These are phyloP conservation scores for Lepidurus arcticus DNA, from an alignment of 1,140 invertebrate species.

Conservation along the genomic window DNA sequence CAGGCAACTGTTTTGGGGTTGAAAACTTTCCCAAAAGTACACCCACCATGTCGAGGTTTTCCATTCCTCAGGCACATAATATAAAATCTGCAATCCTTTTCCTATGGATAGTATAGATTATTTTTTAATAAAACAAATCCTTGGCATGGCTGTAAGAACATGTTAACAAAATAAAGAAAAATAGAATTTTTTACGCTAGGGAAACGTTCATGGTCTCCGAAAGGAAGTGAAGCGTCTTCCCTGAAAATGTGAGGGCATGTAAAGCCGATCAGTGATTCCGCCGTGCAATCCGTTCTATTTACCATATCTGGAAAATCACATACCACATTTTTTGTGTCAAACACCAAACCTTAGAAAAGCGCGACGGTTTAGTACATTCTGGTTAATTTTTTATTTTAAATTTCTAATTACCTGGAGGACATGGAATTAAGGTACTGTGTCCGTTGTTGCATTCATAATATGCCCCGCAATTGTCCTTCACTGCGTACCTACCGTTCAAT, in stretches of 20 bases:
- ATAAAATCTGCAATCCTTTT: constrained; percentile 40
- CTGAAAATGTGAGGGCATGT: constrained; percentile 42
- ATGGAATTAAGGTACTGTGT: background rate
- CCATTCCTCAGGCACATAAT: constrained; percentile 44
- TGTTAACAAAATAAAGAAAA: background rate
- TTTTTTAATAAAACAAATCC: background rate
- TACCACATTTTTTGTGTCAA: constrained; percentile 41
- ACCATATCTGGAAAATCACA: constrained; percentile 42
- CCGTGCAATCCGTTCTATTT: constrained; percentile 34
- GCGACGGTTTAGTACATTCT: background rate
- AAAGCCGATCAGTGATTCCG: constrained; percentile 40
- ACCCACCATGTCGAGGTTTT: constrained; percentile 43
- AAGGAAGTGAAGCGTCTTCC: constrained; percentile 38
- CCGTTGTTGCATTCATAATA: constrained; percentile 29
- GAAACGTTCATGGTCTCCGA: constrained; percentile 39
- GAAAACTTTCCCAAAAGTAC: constrained; percentile 46
- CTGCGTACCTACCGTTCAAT: background rate
- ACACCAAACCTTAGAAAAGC: constrained; percentile 43
- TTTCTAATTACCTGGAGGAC: constrained; percentile 4
- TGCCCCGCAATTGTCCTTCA: background rate
- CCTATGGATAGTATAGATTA: background rate
- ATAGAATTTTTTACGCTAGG: constrained; percentile 41
- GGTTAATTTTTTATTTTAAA: background rate
- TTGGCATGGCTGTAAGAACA: background rate
- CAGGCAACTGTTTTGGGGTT: constrained; percentile 45